Evolutionary conservation across 2,888 invertebrate genomes (phyloP), one percentile per base, ranked within the genome.

Genomic region (Drosophila macrospina): DNA sequence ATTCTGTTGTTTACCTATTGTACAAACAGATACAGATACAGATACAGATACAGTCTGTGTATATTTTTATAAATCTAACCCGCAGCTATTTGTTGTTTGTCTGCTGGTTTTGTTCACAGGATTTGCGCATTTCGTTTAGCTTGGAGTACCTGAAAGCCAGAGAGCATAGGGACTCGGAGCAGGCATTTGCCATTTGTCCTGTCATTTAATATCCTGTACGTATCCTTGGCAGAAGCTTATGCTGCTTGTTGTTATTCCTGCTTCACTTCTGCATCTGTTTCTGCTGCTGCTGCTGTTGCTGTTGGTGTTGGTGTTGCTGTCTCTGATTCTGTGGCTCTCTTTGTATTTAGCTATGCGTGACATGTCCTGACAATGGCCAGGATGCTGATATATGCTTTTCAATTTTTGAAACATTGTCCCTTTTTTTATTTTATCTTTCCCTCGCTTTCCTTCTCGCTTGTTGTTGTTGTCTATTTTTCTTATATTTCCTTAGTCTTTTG

Each of bases 331-430:
- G 20, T 54, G 20, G 10, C 36, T 26, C 10, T 37, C 26, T 42
- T 52, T 59, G 45, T 77, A 66, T 69, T 85, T 80, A 75, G 71
- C 59, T 82, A 85, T 83, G 80, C 83, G 75, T 75, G 67, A 67
- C 78, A 70, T 82, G 80, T 80, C 71, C 74, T 68, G 69, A 59
- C 72, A 67, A 62, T 80, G 72, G 75, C 84, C 75, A 82, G 68
- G 83, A 67, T 80, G 60, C 65, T 83, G 84, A 75, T 80, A 75
- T 81, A 81, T 80, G 84, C 73, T 84, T 80, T 81, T 84, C 74
- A 78, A 83, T 84, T 81, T 73, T 67, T 73, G 73, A 73, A 68
- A 68, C 68, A 72, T 72, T 73, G 62, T 63, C 59, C 51, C 55
- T 51, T 13, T 42, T 20, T 20, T 13, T 42, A 2, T 20, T 20